Percentiles rank a stretch among this genome's conserved stretches.
Conservation (phyloP, 2,888 invertebrate genomes). For the Oxytorus armatus region DNA sequence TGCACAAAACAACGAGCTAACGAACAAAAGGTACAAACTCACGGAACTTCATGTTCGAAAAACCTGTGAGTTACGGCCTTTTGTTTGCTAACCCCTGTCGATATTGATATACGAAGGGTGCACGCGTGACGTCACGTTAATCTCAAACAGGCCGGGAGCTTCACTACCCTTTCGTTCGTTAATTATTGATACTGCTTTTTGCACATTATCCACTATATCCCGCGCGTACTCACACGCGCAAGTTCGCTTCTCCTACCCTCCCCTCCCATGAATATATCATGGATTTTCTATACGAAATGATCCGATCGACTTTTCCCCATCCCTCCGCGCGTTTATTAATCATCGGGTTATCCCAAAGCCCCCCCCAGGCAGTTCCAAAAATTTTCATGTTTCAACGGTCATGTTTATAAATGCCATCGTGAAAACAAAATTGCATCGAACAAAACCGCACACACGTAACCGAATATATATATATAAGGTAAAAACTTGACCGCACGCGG, state of each 20-base stretch:
- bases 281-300: slow-evolving; percentile 32
- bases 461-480: background rate
- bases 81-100: background rate
- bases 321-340: slow-evolving; percentile 58
- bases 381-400: slow-evolving; percentile 10
- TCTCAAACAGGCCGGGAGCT: slow-evolving; percentile 24
- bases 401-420: slow-evolving; percentile 6
- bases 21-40: background rate
- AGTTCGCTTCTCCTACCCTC: background rate
- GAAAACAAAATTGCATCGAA: slow-evolving; percentile 60
- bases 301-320: slow-evolving; percentile 58
- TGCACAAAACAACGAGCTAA: slow-evolving; percentile 21
- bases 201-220: background rate
- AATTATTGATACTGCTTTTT: slow-evolving; percentile 49
- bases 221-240: background rate
- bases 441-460: slow-evolving; percentile 56
- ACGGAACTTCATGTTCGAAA: background rate
- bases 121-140: slow-evolving; percentile 15
- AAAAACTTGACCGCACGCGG: slow-evolving; percentile 46
- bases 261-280: background rate
- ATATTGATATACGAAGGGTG: background rate
- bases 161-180: slow-evolving; percentile 26
- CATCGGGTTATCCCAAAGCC: slow-evolving; percentile 6
- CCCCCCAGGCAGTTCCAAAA: background rate
- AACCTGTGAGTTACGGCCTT: background rate